A percentile compares a stretch with the other conserved stretches of the same genome.
These are phyloP conservation scores for Capitella teleta DNA, from an alignment of 1,140 invertebrate genomes.

Conservation along the genomic window DNA sequence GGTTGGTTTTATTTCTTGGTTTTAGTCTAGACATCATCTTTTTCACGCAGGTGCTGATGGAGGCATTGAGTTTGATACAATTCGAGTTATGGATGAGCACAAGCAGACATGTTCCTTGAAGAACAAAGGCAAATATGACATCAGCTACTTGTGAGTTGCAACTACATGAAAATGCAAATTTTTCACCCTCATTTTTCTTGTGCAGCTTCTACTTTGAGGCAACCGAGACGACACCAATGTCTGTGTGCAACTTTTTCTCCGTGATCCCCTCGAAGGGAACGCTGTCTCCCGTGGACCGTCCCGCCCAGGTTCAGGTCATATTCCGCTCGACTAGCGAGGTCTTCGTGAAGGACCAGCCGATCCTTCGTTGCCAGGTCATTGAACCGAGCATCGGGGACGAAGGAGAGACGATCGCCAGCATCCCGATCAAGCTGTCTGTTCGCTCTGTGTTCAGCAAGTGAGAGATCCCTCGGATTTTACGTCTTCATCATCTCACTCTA, in stretches of 20 bases:
- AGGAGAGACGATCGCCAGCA: slow-evolving; percentile 38
- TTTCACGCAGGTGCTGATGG: slow-evolving; percentile 33
- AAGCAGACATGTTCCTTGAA: slow-evolving; percentile 39
- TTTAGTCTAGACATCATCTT: not conserved
- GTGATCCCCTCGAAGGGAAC: slow-evolving; percentile 29
- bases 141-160: slow-evolving; percentile 19
- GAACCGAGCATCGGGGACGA: slow-evolving; percentile 35
- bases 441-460: slow-evolving; percentile 40
- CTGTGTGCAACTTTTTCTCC: slow-evolving; percentile 29
- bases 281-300: slow-evolving; percentile 29
- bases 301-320: slow-evolving; percentile 27
- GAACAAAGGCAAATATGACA: slow-evolving; percentile 44
- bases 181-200: not conserved
- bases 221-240: slow-evolving; percentile 20
- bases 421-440: slow-evolving; percentile 40
- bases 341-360: slow-evolving; percentile 32
- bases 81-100: slow-evolving; percentile 36
- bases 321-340: slow-evolving; percentile 37
- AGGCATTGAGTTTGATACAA: slow-evolving; percentile 40
- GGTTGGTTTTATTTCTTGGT: slow-evolving; percentile 16
- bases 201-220: slow-evolving; percentile 35
- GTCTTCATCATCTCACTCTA: not conserved
- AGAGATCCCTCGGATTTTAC: slow-evolving; percentile 8
- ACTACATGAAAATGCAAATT: not conserved
- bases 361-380: slow-evolving; percentile 39